Percentiles rank a stretch among this genome's conserved stretches.
Evolutionary conservation across 2,888 invertebrate genomes (phyloP).

Genomic region (Chirona hameri): DNA sequence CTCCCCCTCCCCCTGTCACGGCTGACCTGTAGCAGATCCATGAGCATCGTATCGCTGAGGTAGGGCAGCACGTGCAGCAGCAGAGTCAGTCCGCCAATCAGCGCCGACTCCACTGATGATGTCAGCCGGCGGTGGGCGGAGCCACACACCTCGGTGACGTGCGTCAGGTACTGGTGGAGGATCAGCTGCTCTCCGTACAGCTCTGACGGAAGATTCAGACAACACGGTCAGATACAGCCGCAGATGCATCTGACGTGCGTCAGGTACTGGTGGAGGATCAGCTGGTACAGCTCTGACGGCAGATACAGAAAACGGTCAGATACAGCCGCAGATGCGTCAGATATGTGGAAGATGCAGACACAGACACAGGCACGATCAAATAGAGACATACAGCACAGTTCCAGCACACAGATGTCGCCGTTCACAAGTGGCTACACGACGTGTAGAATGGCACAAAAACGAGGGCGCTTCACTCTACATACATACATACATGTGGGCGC

Average conservation of each 20-base stretch:
- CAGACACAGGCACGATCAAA: no score
- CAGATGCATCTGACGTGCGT: slow-evolving; percentile 64
- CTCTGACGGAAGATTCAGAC: slow-evolving; percentile 49
- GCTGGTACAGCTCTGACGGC: slow-evolving; percentile 74
- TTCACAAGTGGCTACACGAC: no score
- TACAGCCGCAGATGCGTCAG: no score
- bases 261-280: slow-evolving; percentile 82
- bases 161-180: slow-evolving; percentile 82
- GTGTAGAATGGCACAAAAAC: no score
- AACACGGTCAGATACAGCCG: no score
- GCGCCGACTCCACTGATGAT: slow-evolving; percentile 78
- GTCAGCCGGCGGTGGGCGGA: slow-evolving; percentile 77
- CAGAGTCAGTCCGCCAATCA: slow-evolving; percentile 76
- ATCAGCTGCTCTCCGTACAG: slow-evolving; percentile 85
- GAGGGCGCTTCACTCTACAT: no score
- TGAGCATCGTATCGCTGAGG: slow-evolving; percentile 74
- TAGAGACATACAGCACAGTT: no score
- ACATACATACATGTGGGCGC: no score
- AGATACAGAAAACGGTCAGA: no score
- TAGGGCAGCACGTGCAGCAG: slow-evolving; percentile 75
- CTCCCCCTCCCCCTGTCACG: no score
- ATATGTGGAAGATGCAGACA: no score
- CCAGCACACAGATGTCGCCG: no score
- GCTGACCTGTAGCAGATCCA: slow-evolving; percentile 79
- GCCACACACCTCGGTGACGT: slow-evolving; percentile 78